Evolutionary conservation across 2,113 vertebrate genomes (phyloP), one percentile per base, ranked within the genome.

Genomic region (Psettodes erumei): DNA sequence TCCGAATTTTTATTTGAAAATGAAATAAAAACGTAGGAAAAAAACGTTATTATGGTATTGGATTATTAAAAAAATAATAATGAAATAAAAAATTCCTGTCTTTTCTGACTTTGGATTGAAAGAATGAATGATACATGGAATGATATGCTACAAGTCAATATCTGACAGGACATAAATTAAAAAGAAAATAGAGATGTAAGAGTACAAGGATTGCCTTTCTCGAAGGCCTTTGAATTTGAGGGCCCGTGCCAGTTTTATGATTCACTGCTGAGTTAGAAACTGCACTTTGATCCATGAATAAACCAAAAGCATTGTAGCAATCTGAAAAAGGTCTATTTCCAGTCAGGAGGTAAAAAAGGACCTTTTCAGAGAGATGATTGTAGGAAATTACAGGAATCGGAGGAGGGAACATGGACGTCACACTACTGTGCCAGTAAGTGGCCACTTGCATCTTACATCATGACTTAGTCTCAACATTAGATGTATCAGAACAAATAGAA

Each of bases 381-480:
- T 37, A 66, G 71, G 3, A 84, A 87, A 89, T 84, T 58, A 72
- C 55, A 82, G 76, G 50, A 75, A 68, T 71, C 70, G 55, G 71
- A 66, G 1, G 3, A 32, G 12, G 25, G 32, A 63, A 33, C 21
- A 51, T 40, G 48, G 47, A 47, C 45, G 51, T 71, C 58, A 75
- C 64, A 50, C 51, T 37, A 27, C 16, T 42, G 27, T 69, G n/a
- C 9, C 13, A 64, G 6, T 48, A 63, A 77, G 58, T 28, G 25
- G 60, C 37, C 35, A 56, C 58, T n/a, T 30, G 8, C 62, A 51
- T 77, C 54, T 12, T 21, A 10, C 23, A 38, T 1, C 7, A 21
- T 87, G 86, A 89, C 74, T 90, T 83, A 92, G 45, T 60, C n/a
- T 9, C 21, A 58, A 32, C 35, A 33, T 43, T 32, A 35, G 16